A percentile compares a stretch with the other conserved stretches of the same genome.
These are phyloP conservation scores for Ericerus pela DNA, from an alignment of 1,140 invertebrate species.

Conservation along the genomic window DNA sequence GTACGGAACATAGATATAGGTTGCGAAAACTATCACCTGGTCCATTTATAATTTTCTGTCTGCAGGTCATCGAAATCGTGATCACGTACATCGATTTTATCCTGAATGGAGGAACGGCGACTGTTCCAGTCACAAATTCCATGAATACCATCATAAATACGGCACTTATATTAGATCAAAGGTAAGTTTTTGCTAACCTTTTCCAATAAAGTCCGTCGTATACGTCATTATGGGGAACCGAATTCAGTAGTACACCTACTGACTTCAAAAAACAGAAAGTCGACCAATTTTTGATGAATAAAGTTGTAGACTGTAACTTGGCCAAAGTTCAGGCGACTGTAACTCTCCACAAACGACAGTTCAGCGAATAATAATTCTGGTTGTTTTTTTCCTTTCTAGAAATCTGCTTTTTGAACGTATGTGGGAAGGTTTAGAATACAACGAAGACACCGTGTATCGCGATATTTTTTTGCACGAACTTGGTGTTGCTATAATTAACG, in stretches of 20 bases:
- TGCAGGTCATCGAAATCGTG: slow-evolving; percentile 9
- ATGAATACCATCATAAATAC: background rate
- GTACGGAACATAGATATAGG: too few relatives aligned
- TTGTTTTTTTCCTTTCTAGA: slow-evolving; percentile 24
- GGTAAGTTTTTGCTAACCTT: too few relatives aligned
- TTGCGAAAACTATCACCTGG: too few relatives aligned
- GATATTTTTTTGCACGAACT: slow-evolving; percentile 35
- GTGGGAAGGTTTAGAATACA: slow-evolving; percentile 36
- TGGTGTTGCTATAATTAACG: slow-evolving; percentile 37
- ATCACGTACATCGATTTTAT: slow-evolving; percentile 8
- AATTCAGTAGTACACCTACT: too few relatives aligned
- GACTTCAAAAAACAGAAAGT: too few relatives aligned
- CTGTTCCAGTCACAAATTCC: background rate
- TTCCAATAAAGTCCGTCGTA: too few relatives aligned
- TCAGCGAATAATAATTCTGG: too few relatives aligned
- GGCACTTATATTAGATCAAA: background rate
- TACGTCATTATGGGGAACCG: too few relatives aligned
- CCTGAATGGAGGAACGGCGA: background rate
- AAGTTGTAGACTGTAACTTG: too few relatives aligned
- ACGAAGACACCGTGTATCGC: slow-evolving; percentile 28
- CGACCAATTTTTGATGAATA: too few relatives aligned
- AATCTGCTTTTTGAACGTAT: slow-evolving; percentile 37
- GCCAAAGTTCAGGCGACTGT: too few relatives aligned
- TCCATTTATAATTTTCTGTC: background rate
- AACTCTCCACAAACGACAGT: too few relatives aligned